Evolutionary conservation across 35 echinoderm and acorn worm species (phyloP), one percentile per base, ranked within the genome.

Genomic region (Chiridota heheva): DNA sequence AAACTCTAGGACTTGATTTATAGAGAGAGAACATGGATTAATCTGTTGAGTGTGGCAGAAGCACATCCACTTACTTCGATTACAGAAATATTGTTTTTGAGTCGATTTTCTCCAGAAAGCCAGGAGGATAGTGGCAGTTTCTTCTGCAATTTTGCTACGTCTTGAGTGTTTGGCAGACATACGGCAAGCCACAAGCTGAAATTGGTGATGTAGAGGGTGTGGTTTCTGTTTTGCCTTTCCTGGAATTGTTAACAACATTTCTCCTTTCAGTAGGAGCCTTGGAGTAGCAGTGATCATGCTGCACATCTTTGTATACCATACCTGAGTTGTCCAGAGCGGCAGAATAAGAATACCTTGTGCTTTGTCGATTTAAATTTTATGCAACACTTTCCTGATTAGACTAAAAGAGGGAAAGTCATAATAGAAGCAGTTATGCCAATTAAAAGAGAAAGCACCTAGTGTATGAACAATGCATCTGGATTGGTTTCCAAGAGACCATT

Each of bases 391-490:
- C 4, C 36, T 43, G 7, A 86, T 63, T 12, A 84, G n/a, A 61
- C 81, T 76, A 65, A 86, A 91, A 38, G 70, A 82, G 20, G 88
- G 88, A 59, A 91, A 91, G 0, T 69, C 81, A 77, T 85, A 85
- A 41, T 66, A 63, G 43, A 65, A 59, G 7, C 46, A 29, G 17
- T 62, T 5, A 63, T 36, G 29, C 87, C 86, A 88, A 36, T 68
- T 67, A 13, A 69, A 35, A 4, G 77, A 64, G 60, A 88, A 88
- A 30, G 86, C 76, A 88, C 82, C 36, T 1, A 39, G 12, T 25
- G 7, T 38, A 60, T 35, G 20, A 4, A 58, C 18, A 46, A 39
- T 20, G 84, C n/a, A 26, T 58, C 41, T 62, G 83, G 83, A 40
- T 86, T 55, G 80, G 80, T 70, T 68, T 67, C 80, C 63, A 83